Conservation (phyloP, 2,888 invertebrate species). For the Tricholauxania praeusta region DNA sequence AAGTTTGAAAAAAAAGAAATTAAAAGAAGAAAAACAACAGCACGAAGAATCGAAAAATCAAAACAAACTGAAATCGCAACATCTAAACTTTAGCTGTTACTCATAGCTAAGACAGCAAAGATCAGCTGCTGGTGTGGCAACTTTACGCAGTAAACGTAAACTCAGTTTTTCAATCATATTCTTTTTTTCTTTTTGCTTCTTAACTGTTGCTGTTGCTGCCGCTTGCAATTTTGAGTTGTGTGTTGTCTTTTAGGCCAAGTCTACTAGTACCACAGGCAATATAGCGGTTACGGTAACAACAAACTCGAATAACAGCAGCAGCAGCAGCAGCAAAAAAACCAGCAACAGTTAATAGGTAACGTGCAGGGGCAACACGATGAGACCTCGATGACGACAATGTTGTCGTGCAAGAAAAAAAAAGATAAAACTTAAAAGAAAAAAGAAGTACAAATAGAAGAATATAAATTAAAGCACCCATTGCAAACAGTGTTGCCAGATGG, state of each 20-base stretch:
- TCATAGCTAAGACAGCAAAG: constrained; percentile 8
- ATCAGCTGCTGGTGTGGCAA: constrained; percentile 31
- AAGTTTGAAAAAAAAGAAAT: neutral
- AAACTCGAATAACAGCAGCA: neutral
- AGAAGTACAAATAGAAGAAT: no score
- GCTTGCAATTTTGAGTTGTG: neutral
- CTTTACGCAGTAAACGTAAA: neutral
- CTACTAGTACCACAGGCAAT: constrained; percentile 16
- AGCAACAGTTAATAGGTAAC: neutral
- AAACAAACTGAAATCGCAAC: neutral
- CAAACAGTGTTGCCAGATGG: no score
- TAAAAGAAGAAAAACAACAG: neutral
- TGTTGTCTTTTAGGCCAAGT: constrained; percentile 28
- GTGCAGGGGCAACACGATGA: no score
- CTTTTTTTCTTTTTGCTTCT: neutral
- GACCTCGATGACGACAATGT: no score
- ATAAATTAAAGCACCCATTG: no score
- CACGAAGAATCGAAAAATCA: neutral
- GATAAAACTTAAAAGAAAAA: no score
- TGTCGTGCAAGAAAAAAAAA: no score
- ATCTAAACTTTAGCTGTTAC: constrained; percentile 4
- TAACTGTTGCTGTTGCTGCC: constrained; percentile 6
- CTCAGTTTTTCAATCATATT: constrained; percentile 11
- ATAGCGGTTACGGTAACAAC: constrained; percentile 23
- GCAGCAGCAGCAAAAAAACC: neutral